Evolutionary conservation across 2,797 vertebrate species (phyloP).

Genomic region (Erethizon dorsatum): DNA sequence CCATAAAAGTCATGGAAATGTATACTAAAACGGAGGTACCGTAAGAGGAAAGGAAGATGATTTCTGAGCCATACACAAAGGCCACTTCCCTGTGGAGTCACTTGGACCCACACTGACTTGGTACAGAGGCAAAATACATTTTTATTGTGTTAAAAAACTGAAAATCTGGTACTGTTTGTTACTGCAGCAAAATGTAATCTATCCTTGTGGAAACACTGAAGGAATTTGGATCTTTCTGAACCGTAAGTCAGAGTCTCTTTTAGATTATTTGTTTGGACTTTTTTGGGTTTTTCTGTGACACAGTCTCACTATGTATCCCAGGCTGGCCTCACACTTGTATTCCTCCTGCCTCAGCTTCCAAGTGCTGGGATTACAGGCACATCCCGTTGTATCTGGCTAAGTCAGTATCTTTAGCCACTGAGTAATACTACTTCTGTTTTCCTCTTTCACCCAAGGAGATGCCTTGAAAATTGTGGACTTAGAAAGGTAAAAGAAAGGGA

Average conservation of each 20-base stretch:
- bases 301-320: not conserved
- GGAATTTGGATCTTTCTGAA: constrained; percentile 1
- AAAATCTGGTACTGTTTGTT: constrained; percentile 33
- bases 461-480: constrained; percentile 12
- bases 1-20: not conserved
- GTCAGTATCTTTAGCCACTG: not conserved
- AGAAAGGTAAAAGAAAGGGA: constrained; percentile 12
- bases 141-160: not conserved
- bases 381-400: not conserved
- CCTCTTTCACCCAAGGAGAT: not conserved
- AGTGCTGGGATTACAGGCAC: not conserved
- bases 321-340: not conserved
- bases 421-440: constrained; percentile 1
- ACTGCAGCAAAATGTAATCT: not conserved
- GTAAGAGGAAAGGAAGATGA: not conserved
- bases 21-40: not conserved
- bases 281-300: not conserved
- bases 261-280: not conserved
- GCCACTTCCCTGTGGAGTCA: not conserved
- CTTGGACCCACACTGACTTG: not conserved
- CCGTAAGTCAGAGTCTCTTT: not conserved
- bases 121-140: not conserved
- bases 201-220: not conserved
- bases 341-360: not conserved
- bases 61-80: not conserved